Base-by-base conservation (phyloP, 35 echinoderm and acorn worm genomes). In the Apostichopus japonicus region DNA sequence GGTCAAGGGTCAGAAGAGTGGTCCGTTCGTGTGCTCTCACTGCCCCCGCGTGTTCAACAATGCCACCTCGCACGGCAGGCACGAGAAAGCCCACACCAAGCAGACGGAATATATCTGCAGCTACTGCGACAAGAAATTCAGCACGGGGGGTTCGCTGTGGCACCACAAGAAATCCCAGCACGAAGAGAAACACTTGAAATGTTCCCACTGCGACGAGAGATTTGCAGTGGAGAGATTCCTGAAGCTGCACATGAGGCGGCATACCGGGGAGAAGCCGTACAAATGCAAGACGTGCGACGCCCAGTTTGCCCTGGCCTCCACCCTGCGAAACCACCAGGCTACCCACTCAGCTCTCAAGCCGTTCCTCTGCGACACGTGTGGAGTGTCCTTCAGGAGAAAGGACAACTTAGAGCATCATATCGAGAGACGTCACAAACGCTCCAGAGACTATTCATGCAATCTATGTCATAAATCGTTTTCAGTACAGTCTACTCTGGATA, bases 351-450 rank as follows among this genome's bases (percentile, higher is more conserved):
- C 71, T 19, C 70, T 76, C 23, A 80, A 84, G 21, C 96, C 79
- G 6, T 98, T 80, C 81, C 82, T 98, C 5, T 98, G 96, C 27
- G 92, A 98, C 53, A 80, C 73, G n/a, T 98, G 96, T 93, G 96
- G 96, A 24, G 54, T 92, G 56, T 87, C 94, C 8, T 98, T 98
- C 78, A 61, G 90, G 52, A 77, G 92, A 23, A 92, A 92, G 23
- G 94, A 98, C 83, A 92, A 90, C 17, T 71, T 98, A 14, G 70
- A 86, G 4, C 77, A 90, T 24, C 96, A 98, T 84, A 87, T 95
- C 24, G 61, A 73, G 14, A 92, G 89, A 51, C 81, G 86, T 13
- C 95, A 99, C 73, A 84, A 82, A 55, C 54, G 79, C 23, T 77
- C 77, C 23, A 95, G 95, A 65, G 56, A 86, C 17, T 96, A 80